Percentiles rank a stretch among this genome's conserved stretches.
Conservation (phyloP, 2,888 invertebrate genomes). For the Drosophila borborema region DNA sequence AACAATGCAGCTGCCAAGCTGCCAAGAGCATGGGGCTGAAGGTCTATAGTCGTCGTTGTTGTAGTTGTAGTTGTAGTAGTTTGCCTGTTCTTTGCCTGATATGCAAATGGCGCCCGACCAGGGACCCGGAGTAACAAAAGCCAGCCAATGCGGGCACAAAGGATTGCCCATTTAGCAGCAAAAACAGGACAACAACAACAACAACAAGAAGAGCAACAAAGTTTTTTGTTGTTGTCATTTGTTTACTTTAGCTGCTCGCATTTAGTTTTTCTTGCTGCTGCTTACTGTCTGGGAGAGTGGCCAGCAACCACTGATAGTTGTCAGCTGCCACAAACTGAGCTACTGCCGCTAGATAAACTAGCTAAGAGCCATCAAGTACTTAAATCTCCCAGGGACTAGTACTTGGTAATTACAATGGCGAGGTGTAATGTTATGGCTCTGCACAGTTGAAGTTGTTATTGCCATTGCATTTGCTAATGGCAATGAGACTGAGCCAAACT, state of each 20-base stretch:
- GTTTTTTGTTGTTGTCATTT: slow-evolving; percentile 59
- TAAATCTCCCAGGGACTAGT: slow-evolving; percentile 39
- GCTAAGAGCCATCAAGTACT: slow-evolving; percentile 34
- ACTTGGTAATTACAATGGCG: slow-evolving; percentile 41
- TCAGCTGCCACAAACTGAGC: slow-evolving; percentile 69
- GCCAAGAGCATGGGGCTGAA: background rate
- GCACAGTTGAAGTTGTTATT: background rate
- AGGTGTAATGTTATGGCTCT: slow-evolving; percentile 31
- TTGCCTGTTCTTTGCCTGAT: slow-evolving; percentile 36
- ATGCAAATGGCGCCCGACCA: slow-evolving; percentile 45
- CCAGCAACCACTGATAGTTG: slow-evolving; percentile 63
- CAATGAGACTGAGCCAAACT: background rate
- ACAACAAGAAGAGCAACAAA: slow-evolving; percentile 36
- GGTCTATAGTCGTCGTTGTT: background rate
- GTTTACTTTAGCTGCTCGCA: slow-evolving; percentile 65
- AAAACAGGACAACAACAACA: slow-evolving; percentile 45
- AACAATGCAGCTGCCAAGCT: slow-evolving; percentile 63
- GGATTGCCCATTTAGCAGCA: slow-evolving; percentile 68
- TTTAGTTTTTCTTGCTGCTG: slow-evolving; percentile 53
- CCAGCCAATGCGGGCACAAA: slow-evolving; percentile 63
- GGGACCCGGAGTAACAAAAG: slow-evolving; percentile 25
- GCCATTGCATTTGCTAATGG: slow-evolving; percentile 7
- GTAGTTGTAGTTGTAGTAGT: slow-evolving; percentile 1
- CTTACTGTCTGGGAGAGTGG: slow-evolving; percentile 35
- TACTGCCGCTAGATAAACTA: slow-evolving; percentile 44